Evolutionary conservation across 2,888 invertebrate genomes (phyloP).

Genomic region (Cacoxenus indagator): DNA sequence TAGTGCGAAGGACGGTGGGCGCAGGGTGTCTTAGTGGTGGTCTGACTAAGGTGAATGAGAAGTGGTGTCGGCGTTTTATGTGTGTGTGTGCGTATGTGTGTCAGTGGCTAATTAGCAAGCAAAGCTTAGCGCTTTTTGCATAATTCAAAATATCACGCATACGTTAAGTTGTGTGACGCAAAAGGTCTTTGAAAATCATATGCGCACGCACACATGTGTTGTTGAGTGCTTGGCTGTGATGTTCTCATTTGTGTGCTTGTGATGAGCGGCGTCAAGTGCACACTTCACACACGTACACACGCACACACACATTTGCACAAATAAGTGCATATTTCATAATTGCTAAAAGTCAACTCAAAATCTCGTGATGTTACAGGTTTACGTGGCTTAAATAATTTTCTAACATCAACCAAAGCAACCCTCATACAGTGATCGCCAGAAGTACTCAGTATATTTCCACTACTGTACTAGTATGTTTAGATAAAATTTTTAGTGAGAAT

Average conservation of each 20-base stretch:
- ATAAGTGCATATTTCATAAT: background rate
- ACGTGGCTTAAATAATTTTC: background rate
- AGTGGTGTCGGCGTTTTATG: background rate
- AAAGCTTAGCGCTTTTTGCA: background rate
- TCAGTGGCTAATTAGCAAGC: slow-evolving; percentile 9
- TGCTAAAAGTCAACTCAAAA: slow-evolving; percentile 5
- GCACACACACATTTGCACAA: background rate
- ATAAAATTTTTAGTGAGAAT: too few relatives aligned
- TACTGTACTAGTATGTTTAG: too few relatives aligned
- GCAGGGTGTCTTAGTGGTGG: slow-evolving; percentile 19
- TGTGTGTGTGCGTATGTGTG: background rate
- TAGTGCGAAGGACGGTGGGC: slow-evolving; percentile 28
- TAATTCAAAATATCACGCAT: background rate
- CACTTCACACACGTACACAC: background rate
- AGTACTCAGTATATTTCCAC: too few relatives aligned
- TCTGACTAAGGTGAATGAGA: background rate
- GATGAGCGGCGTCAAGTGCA: too few relatives aligned
- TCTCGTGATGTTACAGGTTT: background rate
- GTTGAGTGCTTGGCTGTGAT: background rate
- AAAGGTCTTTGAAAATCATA: slow-evolving; percentile 4
- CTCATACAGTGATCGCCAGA: too few relatives aligned
- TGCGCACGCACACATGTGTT: background rate
- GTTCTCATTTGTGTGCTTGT: too few relatives aligned
- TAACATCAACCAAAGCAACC: too few relatives aligned
- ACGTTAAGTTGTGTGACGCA: background rate